Conservation (phyloP, 2,797 vertebrate species). For the Sarcophilus harrisii region DNA sequence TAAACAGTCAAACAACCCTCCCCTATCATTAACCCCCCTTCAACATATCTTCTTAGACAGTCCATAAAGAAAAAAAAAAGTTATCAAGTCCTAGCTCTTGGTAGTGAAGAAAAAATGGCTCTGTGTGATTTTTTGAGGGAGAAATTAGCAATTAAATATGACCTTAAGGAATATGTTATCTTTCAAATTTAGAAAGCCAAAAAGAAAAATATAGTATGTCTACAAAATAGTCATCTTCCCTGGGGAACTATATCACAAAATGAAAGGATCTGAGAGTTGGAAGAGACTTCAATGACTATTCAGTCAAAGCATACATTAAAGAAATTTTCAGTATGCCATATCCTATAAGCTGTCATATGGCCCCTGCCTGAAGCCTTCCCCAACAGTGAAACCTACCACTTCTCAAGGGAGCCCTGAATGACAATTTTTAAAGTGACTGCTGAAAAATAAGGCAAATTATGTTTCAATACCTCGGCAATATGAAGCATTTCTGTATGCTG, state of each 20-base stretch:
- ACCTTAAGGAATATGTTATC: neutral
- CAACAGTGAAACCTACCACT: neutral
- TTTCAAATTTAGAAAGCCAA: neutral
- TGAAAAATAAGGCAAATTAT: neutral
- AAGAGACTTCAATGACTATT: neutral
- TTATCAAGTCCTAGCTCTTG: neutral
- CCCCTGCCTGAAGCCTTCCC: neutral
- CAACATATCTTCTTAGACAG: no score
- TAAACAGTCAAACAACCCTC: no score
- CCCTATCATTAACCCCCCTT: no score
- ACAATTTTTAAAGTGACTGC: neutral
- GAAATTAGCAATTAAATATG: neutral
- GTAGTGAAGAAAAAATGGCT: neutral
- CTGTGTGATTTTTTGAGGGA: neutral
- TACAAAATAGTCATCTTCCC: neutral
- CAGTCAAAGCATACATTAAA: neutral
- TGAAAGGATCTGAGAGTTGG: neutral
- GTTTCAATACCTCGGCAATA: neutral
- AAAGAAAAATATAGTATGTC: neutral
- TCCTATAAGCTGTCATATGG: neutral
- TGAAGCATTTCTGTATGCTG: neutral
- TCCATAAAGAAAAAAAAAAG: neutral
- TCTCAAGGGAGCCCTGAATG: neutral
- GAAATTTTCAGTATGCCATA: neutral
- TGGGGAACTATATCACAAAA: neutral